Conservation (phyloP, 2,113 vertebrate genomes). For the Phalacrocorax pelagicus region DNA sequence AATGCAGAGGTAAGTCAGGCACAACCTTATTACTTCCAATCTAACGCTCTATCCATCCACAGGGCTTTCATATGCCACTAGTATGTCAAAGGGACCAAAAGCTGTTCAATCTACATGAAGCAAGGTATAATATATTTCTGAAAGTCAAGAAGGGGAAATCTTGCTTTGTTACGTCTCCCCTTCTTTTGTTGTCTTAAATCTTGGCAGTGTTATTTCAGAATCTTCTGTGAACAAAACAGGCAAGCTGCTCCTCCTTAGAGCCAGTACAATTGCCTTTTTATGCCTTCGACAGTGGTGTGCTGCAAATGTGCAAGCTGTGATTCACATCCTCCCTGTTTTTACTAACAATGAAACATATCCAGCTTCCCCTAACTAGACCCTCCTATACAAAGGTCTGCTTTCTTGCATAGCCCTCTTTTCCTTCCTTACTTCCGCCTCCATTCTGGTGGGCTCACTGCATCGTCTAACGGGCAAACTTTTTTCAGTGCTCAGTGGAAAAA, state of each 20-base stretch:
- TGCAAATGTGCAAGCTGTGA: slow-evolving; percentile 14
- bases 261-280: slow-evolving; percentile 49
- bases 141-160: slow-evolving; percentile 4
- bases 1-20: slow-evolving; percentile 72
- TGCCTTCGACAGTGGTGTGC: background rate
- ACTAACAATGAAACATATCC: background rate
- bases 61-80: slow-evolving; percentile 54
- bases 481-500: background rate
- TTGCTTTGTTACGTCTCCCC: background rate
- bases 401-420: background rate
- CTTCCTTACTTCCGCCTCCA: background rate
- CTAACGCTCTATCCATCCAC: slow-evolving; percentile 66
- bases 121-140: slow-evolving; percentile 35
- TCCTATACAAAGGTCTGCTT: background rate
- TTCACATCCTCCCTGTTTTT: slow-evolving; percentile 17
- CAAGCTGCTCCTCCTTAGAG: slow-evolving; percentile 5
- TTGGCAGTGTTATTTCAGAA: slow-evolving; percentile 18
- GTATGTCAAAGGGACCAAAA: slow-evolving; percentile 34
- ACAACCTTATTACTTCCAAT: slow-evolving; percentile 73
- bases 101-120: background rate
- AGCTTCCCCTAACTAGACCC: background rate
- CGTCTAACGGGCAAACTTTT: background rate
- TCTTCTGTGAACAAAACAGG: slow-evolving; percentile 44
- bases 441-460: background rate
- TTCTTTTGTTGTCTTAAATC: slow-evolving; percentile 1